Percentiles rank a stretch among this genome's conserved stretches.
These are phyloP conservation scores for Delphinus delphis DNA, from an alignment of 2,113 vertebrate species.

Conservation along the genomic window DNA sequence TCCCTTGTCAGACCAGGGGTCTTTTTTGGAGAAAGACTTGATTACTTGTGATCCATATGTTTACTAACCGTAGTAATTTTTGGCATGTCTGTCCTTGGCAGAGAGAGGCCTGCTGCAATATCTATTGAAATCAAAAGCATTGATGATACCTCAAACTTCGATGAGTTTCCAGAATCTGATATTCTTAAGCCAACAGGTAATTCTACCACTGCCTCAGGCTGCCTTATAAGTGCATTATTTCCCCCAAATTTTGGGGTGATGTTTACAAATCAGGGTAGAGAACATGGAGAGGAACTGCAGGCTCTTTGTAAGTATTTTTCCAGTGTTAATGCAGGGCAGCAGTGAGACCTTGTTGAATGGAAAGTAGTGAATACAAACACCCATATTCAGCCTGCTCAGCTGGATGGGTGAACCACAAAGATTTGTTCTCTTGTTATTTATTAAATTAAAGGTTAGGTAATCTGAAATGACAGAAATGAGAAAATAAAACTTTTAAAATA, in stretches of 20 bases:
- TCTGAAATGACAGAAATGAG: not conserved
- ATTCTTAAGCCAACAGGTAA: slow-evolving; percentile 96
- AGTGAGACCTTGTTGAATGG: not conserved
- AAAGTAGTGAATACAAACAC: not conserved
- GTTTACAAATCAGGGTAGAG: not conserved
- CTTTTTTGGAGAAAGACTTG: not conserved
- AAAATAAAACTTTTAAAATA: not conserved
- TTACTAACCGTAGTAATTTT: not conserved
- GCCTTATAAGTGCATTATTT: not conserved
- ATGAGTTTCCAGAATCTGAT: slow-evolving; percentile 98
- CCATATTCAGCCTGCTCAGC: not conserved
- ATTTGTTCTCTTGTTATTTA: not conserved
- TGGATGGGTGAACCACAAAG: not conserved
- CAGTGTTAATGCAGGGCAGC: not conserved
- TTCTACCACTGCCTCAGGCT: not conserved
- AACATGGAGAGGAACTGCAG: not conserved
- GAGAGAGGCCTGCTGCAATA: slow-evolving; percentile 97
- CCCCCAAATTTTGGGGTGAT: not conserved
- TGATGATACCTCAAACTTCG: slow-evolving; percentile 99
- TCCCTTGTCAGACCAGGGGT: not conserved
- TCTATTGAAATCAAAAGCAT: slow-evolving; percentile 99
- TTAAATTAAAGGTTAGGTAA: not conserved
- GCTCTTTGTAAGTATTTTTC: not conserved
- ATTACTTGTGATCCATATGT: not conserved
- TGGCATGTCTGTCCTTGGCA: slow-evolving; percentile 80